Base-by-base conservation (phyloP, 2,113 vertebrate species). In the Coturnix japonica region DNA sequence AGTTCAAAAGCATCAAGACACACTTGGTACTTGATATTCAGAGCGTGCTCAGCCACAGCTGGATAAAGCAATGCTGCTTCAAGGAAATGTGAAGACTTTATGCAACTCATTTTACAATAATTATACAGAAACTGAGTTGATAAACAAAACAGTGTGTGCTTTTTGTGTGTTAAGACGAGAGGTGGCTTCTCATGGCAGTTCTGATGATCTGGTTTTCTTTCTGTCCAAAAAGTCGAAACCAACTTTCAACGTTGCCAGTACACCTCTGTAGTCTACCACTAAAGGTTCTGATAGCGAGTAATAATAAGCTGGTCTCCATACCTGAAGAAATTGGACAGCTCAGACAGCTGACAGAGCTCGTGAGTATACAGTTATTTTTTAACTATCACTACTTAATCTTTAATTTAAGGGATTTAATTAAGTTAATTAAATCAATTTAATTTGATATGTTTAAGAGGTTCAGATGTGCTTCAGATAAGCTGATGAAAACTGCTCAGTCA, bases 271-370 rank as follows among this genome's bases (percentile, higher is more conserved):
- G 94, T 83, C 98, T 99, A 6, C 99, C 99, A 19, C 95, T 99
- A 74, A 99, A 99, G 97, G 99, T 99, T 67, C 96, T 99, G 96
- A 99, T 99, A 90, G 98, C 98, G 17, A 99, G 99, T 96, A 99
- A 99, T 98, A 99, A 99, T 96, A 99, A 99, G 85, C 96, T 99
- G 95, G 97, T 99, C 61, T 99, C 98, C 39, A 98, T 99, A 92
- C 99, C 99, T 15, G 99, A 99, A 92, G 99, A 99, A 90, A 97
- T 99, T 90, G 98, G 99, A 21, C 98, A 95, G 72, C 98, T 99
- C 84, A 98, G 97, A 92, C 98, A 98, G 51, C 98, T 99, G 88
- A 99, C 98, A 7, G 99, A 99, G 92, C 98, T 99, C 97, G 99
- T 99, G 91, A 97, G 98, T 98, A 91, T 81, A 63, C 81, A 22